phyloP scores from a whole-genome alignment of 2,888 invertebrate genomes.

The Incurvaria masculella region DNA sequence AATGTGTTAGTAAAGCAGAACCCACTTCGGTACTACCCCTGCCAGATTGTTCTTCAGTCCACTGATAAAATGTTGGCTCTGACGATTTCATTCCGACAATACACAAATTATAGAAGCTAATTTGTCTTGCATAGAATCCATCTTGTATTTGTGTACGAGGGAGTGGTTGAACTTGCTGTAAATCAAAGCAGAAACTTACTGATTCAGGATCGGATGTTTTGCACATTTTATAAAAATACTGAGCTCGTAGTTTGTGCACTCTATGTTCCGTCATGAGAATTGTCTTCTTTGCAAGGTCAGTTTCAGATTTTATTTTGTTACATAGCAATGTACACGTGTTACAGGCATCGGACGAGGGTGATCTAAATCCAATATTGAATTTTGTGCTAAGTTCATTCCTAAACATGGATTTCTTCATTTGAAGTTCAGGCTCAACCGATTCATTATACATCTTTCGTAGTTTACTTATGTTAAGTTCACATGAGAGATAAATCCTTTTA shows the following conservation, averaged over 20 bases:
- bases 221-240: slow-evolving; percentile 15
- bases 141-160: slow-evolving; percentile 20
- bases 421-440: slow-evolving; percentile 12
- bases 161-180: slow-evolving; percentile 19
- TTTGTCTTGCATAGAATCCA: slow-evolving; percentile 19
- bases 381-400: slow-evolving; percentile 15
- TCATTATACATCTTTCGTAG: slow-evolving; percentile 19
- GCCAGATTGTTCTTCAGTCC: slow-evolving; percentile 20
- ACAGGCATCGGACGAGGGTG: slow-evolving; percentile 20
- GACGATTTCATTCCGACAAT: slow-evolving; percentile 14
- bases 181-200: slow-evolving; percentile 18
- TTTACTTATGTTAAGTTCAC: slow-evolving; percentile 18
- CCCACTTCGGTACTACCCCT: slow-evolving; percentile 19
- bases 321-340: slow-evolving; percentile 14
- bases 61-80: slow-evolving; percentile 17
- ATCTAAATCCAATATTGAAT: slow-evolving; percentile 21
- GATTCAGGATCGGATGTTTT: slow-evolving; percentile 13
- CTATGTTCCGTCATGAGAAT: slow-evolving; percentile 14
- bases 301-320: slow-evolving; percentile 17
- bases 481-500: slow-evolving; percentile 17
- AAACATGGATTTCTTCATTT: slow-evolving; percentile 15
- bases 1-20: slow-evolving; percentile 13
- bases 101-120: slow-evolving; percentile 18
- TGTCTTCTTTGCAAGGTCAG: slow-evolving; percentile 13
- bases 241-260: slow-evolving; percentile 17